Conservation (phyloP, 1,140 invertebrate species). For the Drosophila sp. region DNA sequence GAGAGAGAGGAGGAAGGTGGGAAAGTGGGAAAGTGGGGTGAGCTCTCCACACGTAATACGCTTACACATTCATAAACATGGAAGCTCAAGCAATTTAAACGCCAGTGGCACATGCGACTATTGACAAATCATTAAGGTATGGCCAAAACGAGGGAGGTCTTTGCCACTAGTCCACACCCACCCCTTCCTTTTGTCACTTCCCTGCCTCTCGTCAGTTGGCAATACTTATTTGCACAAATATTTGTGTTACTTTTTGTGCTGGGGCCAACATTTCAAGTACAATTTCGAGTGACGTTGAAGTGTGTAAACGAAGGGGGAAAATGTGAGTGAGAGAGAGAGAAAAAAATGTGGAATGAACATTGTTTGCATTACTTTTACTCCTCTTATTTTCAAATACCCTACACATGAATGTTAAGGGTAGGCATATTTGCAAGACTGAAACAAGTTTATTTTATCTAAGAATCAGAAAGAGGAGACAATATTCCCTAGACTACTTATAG, state of each 20-base stretch:
- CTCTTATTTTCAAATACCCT: slow-evolving; percentile 7
- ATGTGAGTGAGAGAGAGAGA: background rate
- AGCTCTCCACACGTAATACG: slow-evolving; percentile 32
- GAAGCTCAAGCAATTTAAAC: slow-evolving; percentile 47
- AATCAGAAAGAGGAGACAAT: no score
- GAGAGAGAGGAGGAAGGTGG: background rate
- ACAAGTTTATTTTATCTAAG: no score
- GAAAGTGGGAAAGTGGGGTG: background rate
- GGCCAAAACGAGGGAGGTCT: slow-evolving; percentile 7
- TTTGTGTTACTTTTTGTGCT: slow-evolving; percentile 49
- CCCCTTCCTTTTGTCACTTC: background rate
- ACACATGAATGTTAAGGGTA: background rate
- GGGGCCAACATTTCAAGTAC: slow-evolving; percentile 28
- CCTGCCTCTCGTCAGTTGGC: background rate
- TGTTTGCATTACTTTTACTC: slow-evolving; percentile 50
- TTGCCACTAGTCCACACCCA: background rate
- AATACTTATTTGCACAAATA: slow-evolving; percentile 49
- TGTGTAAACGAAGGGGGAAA: slow-evolving; percentile 19
- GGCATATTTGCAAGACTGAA: no score
- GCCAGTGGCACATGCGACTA: slow-evolving; percentile 50
- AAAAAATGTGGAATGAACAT: slow-evolving; percentile 34
- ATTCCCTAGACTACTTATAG: no score
- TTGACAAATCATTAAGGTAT: slow-evolving; percentile 67
- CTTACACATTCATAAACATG: slow-evolving; percentile 57
- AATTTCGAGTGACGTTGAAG: slow-evolving; percentile 41